Base-by-base conservation (phyloP, 2,888 invertebrate species). In the Cephalotes varians region DNA sequence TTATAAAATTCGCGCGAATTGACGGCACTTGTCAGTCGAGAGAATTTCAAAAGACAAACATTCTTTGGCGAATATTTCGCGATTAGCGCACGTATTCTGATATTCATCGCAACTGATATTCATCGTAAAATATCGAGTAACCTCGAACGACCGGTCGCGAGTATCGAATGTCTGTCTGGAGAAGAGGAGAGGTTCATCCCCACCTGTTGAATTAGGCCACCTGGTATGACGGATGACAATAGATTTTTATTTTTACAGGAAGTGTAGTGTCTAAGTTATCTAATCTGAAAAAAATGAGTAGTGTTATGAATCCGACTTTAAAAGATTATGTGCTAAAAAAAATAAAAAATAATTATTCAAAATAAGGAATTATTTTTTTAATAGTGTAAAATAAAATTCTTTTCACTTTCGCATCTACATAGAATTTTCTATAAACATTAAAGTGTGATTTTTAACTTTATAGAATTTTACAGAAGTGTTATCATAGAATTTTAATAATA, bases 181-280 rank as follows among this genome's bases (percentile, higher is more conserved):
- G 7, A 40, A 56, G 15, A 18, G 10, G 18, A 54, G 12, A 12
- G 28, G n/a, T 10, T 10, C 12, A 21, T 44, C 73, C 44, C 44
- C 44, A 34, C 77, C 77, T 79, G 77, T 79, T 79, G 77, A 72
- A 40, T 49, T 31, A 12, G 9, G 25, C 31, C 40, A 56, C 6
- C 9, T 4, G 54, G 5, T 44, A 72, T 79, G 73, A 79, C 72
- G 10, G 12, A 79, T 56, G 21, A 0, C 21, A 18, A 7, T 12
- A 4, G 28, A 21, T 71, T 25, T 67, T 37, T 76, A 12, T 21
- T 71, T 69, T 51, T 76, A n/a, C 1, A 25, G 40, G 6, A 71
- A 25, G 21, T 10, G 18, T 25, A 15, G 0, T 31, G 6, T 18
- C 1, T 12, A 25, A 12, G 49, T 76, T 51, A 67, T 51, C 47